Percentiles rank a stretch among this genome's conserved stretches.
These are phyloP conservation scores for Mobula birostris DNA, from an alignment of 2,113 vertebrate genomes.

Conservation along the genomic window DNA sequence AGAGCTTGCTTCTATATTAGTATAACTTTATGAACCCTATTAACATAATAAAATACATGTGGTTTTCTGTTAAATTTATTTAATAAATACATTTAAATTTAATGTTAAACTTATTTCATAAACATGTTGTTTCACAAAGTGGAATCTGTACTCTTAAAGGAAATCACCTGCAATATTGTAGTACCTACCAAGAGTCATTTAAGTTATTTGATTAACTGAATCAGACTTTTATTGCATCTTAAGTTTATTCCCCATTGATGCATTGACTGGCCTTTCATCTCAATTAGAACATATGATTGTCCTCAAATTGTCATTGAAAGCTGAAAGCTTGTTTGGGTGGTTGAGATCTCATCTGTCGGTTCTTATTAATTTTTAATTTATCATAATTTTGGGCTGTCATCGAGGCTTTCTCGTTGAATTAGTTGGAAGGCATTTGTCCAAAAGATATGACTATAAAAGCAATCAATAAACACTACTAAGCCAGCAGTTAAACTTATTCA, in stretches of 20 bases:
- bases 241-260: neutral
- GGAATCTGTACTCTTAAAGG: neutral
- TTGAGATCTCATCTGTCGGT: neutral
- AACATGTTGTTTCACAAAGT: neutral
- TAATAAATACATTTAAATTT: neutral
- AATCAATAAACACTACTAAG: neutral
- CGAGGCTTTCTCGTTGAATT: neutral
- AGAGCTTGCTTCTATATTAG: too few relatives aligned
- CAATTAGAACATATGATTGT: neutral
- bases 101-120: neutral
- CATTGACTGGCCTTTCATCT: neutral
- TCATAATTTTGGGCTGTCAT: neutral
- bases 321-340: neutral
- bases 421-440: neutral
- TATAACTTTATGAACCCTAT: too few relatives aligned
- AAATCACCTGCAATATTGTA: neutral
- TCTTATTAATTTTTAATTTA: neutral
- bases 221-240: neutral
- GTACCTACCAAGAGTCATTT: neutral
- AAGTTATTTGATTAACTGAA: neutral
- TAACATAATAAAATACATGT: neutral
- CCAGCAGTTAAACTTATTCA: neutral
- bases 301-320: conserved; percentile 19
- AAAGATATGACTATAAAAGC: neutral
- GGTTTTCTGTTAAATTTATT: neutral